Percentiles rank a stretch among this genome's conserved stretches.
phyloP scores from a whole-genome alignment of 2,113 vertebrate species.

The Danio rerio region DNA sequence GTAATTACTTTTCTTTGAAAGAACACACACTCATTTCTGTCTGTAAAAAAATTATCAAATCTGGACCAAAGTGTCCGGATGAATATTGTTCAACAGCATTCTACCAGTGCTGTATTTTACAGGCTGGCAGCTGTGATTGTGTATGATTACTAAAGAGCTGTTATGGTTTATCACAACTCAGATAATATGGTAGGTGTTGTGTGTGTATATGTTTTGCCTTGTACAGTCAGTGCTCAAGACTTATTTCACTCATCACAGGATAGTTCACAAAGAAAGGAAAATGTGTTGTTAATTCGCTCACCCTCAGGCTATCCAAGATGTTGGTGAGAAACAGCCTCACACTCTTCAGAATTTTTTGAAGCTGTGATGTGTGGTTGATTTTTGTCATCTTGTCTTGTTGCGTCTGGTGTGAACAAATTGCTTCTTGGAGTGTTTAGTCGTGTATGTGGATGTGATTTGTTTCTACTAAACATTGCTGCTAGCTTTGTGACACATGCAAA shows the following conservation, averaged over 20 bases:
- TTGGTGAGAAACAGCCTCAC: background rate
- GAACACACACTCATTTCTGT: background rate
- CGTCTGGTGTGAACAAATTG: background rate
- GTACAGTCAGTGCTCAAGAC: background rate
- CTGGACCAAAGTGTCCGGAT: background rate
- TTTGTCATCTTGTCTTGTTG: background rate
- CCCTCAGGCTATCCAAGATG: background rate
- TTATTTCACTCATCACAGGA: background rate
- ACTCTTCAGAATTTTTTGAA: background rate
- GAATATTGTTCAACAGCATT: background rate
- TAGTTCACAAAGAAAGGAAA: too few relatives aligned
- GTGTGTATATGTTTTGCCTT: background rate
- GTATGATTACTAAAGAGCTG: conserved; percentile 2
- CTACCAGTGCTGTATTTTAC: background rate
- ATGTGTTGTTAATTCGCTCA: too few relatives aligned
- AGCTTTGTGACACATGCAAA: background rate
- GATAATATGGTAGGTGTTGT: too few relatives aligned
- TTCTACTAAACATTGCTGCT: background rate
- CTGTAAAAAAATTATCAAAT: background rate
- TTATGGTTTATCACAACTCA: background rate
- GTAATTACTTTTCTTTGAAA: background rate
- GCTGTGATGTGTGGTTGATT: background rate
- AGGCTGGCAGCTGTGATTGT: conserved; percentile 5
- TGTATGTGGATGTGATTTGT: too few relatives aligned
- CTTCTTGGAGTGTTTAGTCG: background rate